A percentile compares a stretch with the other conserved stretches of the same genome.
Conservation (phyloP, 2,888 invertebrate species). For the Athalia circularis region DNA sequence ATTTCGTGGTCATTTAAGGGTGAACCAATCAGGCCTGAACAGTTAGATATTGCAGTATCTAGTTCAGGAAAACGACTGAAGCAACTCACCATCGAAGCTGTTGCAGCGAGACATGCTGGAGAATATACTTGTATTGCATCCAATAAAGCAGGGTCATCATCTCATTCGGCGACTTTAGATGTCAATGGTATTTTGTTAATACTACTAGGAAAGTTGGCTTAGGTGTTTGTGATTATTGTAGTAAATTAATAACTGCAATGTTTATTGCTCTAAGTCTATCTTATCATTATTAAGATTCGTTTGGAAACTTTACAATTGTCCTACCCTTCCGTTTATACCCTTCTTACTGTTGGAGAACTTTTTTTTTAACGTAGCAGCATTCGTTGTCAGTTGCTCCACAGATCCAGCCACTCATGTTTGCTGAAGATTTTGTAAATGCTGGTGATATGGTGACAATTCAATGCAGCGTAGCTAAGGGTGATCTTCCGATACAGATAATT, state of each 20-base stretch:
- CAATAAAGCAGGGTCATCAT: slow-evolving; percentile 80
- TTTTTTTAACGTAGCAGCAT: slow-evolving; percentile 36
- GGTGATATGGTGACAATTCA: slow-evolving; percentile 82
- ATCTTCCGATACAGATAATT: slow-evolving; percentile 82
- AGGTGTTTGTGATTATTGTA: slow-evolving; percentile 34
- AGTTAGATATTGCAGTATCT: slow-evolving; percentile 62
- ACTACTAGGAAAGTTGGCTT: slow-evolving; percentile 38
- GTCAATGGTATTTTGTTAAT: slow-evolving; percentile 80
- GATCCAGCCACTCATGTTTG: slow-evolving; percentile 80
- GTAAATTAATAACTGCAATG: slow-evolving; percentile 30
- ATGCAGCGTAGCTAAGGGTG: slow-evolving; percentile 84
- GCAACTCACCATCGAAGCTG: slow-evolving; percentile 81
- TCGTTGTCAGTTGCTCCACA: slow-evolving; percentile 77
- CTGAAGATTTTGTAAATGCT: slow-evolving; percentile 80
- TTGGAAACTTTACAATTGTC: not conserved
- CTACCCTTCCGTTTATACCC: slow-evolving; percentile 5
- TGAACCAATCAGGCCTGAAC: slow-evolving; percentile 62
- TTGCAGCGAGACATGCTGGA: slow-evolving; percentile 82
- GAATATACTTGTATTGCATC: slow-evolving; percentile 82
- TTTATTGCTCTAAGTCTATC: slow-evolving; percentile 23
- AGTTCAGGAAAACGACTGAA: slow-evolving; percentile 67
- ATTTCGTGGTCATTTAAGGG: slow-evolving; percentile 83
- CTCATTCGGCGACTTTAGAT: slow-evolving; percentile 81
- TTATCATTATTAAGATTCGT: not conserved
- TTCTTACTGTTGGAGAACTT: not conserved